These are phyloP conservation scores for Aphodius sticticus DNA, from an alignment of 2,888 invertebrate species.

Conservation along the genomic window DNA sequence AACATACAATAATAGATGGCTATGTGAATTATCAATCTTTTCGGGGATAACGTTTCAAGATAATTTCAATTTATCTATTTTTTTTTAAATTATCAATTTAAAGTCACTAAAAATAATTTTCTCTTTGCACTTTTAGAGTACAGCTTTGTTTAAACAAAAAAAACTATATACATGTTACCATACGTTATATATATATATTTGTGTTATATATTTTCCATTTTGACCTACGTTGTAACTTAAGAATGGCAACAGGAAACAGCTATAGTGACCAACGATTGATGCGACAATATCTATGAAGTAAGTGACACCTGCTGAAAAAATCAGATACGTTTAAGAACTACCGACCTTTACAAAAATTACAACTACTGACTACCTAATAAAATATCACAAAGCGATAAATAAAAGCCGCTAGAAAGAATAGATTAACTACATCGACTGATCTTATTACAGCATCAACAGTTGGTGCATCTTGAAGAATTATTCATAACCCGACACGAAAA, in stretches of 20 bases:
- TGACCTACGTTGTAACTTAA: not conserved
- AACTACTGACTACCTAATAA: not conserved
- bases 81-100: too few relatives aligned
- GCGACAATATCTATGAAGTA: not conserved
- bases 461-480: conserved; percentile 7
- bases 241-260: not conserved
- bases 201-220: not conserved
- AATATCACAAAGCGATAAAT: not conserved
- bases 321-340: not conserved
- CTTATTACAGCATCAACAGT: conserved; percentile 7
- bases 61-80: too few relatives aligned
- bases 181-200: not conserved
- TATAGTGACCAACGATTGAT: not conserved
- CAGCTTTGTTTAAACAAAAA: not conserved
- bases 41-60: too few relatives aligned
- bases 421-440: conserved; percentile 14
- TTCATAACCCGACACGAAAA: too few relatives aligned
- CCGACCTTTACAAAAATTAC: not conserved
- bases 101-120: too few relatives aligned
- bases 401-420: not conserved
- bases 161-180: not conserved
- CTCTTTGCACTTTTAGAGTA: not conserved
- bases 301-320: not conserved
- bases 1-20: too few relatives aligned
- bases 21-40: too few relatives aligned